Evolutionary conservation across 2,113 vertebrate genomes (phyloP), one percentile per base, ranked within the genome.

Genomic region (Typhlomys cinereus): DNA sequence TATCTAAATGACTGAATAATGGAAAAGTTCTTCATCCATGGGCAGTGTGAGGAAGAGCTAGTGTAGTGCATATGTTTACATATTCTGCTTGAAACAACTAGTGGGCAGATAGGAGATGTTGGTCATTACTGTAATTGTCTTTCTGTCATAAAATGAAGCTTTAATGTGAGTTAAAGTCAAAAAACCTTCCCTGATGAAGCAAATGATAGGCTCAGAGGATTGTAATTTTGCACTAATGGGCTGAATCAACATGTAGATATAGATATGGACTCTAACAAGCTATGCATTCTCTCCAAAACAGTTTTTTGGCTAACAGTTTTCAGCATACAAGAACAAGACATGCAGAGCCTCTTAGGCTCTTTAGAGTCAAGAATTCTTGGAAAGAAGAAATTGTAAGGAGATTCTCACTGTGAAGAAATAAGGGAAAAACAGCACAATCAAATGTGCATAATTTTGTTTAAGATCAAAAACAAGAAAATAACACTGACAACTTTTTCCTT

Each of bases 1-100:
- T 82, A 27, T 90, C 85, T 86, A 85, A 89, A 83, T 69, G 91
- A 79, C 9, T 73, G 48, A 81, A 82, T 93, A 95, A 85, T 78
- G 73, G 73, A 21, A 88, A 92, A 87, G 21, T 69, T 13, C 14
- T 73, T 92, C 41, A 62, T 84, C 54, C 5, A 3, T 46, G 54
- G 59, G 31, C 62, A 91, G 46, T 78, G 2, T 27, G 69, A 64
- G 34, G 18, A 83, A 82, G 74, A 91, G 57, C 9, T 17, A 48
- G 64, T 62, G 4, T 11, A 34, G 23, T 14, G 0, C 48, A 41
- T 48, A 10, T 39, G 50, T 64, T 92, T 90, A 52, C 14, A 48
- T 34, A 52, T 57, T 46, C 39, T 23, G n/a, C 89, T n/a, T 76
- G 50, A 89, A 91, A 71, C 0, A 1, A 67, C 48, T 0, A 1